Percentiles rank a stretch among this genome's conserved stretches.
These are phyloP conservation scores for Picathartes gymnocephalus DNA, from an alignment of 2,113 vertebrate species.

Conservation along the genomic window DNA sequence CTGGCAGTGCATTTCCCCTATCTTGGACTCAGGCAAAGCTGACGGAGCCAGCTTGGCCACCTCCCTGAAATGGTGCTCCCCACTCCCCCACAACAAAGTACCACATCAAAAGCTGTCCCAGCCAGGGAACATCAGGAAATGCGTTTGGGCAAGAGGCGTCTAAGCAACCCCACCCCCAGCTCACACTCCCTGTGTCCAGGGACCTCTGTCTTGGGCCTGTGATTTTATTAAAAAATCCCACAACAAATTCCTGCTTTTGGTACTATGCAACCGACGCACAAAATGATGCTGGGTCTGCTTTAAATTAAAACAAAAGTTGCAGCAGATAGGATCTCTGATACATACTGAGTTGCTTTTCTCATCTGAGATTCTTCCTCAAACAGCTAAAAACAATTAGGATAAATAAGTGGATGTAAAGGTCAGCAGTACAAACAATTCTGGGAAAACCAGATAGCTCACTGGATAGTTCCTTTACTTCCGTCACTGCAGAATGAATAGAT, in stretches of 20 bases:
- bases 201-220: not conserved
- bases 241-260: conserved; percentile 47
- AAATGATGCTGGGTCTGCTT: conserved; percentile 36
- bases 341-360: conserved; percentile 57
- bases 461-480: conserved; percentile 66
- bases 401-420: conserved; percentile 64
- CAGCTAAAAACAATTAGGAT: conserved; percentile 64
- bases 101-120: conserved; percentile 54
- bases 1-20: conserved; percentile 15
- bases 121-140: conserved; percentile 40
- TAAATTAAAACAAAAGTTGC: conserved; percentile 58
- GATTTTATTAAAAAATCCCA: conserved; percentile 52
- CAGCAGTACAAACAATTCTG: conserved; percentile 65
- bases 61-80: conserved; percentile 38
- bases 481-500: conserved; percentile 64
- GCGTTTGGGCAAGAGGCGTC: not conserved
- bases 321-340: conserved; percentile 61
- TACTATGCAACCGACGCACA: not conserved
- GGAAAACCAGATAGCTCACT: conserved; percentile 61
- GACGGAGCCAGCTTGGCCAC: conserved; percentile 34
- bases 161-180: conserved; percentile 34
- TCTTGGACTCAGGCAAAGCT: conserved; percentile 36
- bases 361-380: conserved; percentile 62
- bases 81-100: conserved; percentile 41
- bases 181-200: conserved; percentile 39